phyloP scores from a whole-genome alignment of 2,113 vertebrate genomes.

The Saccopteryx leptura region DNA sequence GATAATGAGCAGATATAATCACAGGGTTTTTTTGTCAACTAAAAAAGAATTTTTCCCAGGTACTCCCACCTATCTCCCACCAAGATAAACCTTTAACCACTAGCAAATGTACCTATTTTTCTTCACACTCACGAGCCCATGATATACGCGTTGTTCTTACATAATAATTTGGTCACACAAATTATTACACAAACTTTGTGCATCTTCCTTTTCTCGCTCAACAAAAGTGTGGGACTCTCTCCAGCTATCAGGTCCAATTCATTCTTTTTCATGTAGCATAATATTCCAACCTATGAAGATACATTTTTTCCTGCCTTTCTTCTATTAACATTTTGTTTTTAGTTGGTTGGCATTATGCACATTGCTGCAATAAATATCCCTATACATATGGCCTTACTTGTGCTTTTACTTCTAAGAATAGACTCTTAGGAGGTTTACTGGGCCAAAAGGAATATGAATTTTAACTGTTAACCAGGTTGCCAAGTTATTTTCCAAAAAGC shows the following conservation, averaged over 20 bases:
- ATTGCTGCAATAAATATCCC: constrained; percentile 10
- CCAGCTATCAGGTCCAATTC: not conserved
- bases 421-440: constrained; percentile 21
- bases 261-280: constrained; percentile 24
- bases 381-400: constrained; percentile 46
- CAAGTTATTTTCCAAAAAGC: constrained; percentile 55
- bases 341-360: not conserved
- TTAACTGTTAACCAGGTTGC: constrained; percentile 56
- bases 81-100: constrained; percentile 63
- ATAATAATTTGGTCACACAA: constrained; percentile 9
- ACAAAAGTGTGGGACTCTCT: constrained; percentile 18
- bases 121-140: constrained; percentile 27
- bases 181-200: not conserved
- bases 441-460: constrained; percentile 50
- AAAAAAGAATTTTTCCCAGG: constrained; percentile 2
- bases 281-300: not conserved
- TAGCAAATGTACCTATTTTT: constrained; percentile 88
- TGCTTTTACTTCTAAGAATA: constrained; percentile 65
- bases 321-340: constrained; percentile 16
- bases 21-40: constrained; percentile 27
- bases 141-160: not conserved
- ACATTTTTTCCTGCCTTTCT: not conserved
- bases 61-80: not conserved
- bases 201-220: constrained; percentile 16
- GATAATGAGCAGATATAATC: constrained; percentile 28